Evolutionary conservation across 1,140 invertebrate genomes (phyloP), one percentile per base, ranked within the genome.

Genomic region (Trichoplusia ni): DNA sequence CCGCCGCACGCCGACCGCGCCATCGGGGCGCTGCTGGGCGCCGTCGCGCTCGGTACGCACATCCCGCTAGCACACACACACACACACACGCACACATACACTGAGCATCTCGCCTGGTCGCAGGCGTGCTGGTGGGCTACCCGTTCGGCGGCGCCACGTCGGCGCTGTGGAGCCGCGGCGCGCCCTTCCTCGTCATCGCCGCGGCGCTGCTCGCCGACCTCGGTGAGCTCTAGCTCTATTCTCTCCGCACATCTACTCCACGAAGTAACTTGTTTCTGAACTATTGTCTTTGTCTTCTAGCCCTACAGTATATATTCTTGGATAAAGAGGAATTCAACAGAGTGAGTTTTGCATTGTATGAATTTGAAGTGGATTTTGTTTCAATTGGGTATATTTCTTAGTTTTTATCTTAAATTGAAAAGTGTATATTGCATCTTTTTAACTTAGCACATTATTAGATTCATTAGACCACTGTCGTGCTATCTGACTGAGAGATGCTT

Each of bases 91-190:
- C 11, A 4, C 4, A 2, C 29, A 2, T 4, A 31, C 19, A 6
- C 29, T 16, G n/a, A 3, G 5, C 44, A 8, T n/a, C 21, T 13
- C 14, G 7, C 2, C 16, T 92, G 94, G 94, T 47, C 54, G n/a
- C 70, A 58, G 96, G 95, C 0, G 95, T 97, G 14, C 86, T 97
- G 11, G 90, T 95, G 21, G 95, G 95, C 0, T 96, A 97, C 77
- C 95, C 96, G 1, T 92, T 95, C 58, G 95, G 95, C n/a, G 94
- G 95, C 0, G 91, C 95, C 9, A 91, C 94, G 2, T 95, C 95
- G 79, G 92, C 94, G 60, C 90, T 95, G 38, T 92, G 94, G 71
- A 94, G 94, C n/a, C 95, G 95, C 79, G 91, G 91, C 27, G 92
- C 94, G 0, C 95, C 95, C 0, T 96, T 96, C 79, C 68, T 95